Evolutionary conservation across 92 coral and sea anemone species (phyloP).

Genomic region (Umimayanthus chanpuru): DNA sequence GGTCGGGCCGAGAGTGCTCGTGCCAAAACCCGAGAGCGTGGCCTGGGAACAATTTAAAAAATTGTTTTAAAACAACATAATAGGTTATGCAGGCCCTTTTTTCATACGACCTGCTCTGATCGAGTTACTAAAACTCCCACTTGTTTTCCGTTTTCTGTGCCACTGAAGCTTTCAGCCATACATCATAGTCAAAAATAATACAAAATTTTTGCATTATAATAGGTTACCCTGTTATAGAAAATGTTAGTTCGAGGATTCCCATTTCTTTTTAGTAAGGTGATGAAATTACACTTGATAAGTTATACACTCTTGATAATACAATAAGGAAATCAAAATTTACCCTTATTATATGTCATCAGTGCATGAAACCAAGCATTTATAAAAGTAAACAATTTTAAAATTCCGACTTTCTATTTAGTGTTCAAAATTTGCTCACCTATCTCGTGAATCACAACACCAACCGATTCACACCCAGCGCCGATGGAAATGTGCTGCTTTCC

Average conservation of each 20-base stretch:
- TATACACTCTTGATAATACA: too few relatives aligned
- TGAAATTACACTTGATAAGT: too few relatives aligned
- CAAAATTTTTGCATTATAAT: too few relatives aligned
- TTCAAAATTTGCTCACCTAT: slow-evolving; percentile 10
- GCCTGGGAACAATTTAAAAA: neutral
- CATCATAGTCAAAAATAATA: too few relatives aligned
- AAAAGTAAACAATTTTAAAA: neutral
- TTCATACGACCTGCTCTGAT: too few relatives aligned
- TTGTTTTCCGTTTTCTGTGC: too few relatives aligned
- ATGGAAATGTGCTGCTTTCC: slow-evolving; percentile 38
- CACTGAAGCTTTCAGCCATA: too few relatives aligned
- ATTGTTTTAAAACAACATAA: too few relatives aligned
- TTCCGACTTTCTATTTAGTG: neutral
- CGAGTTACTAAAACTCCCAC: too few relatives aligned
- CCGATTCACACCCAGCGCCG: slow-evolving; percentile 30
- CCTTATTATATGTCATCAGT: neutral
- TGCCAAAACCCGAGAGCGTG: slow-evolving; percentile 49
- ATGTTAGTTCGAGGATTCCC: neutral
- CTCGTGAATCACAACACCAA: slow-evolving; percentile 37
- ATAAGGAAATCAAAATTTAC: neutral
- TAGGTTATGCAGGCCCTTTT: too few relatives aligned
- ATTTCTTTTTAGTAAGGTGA: too few relatives aligned
- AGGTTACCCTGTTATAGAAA: neutral
- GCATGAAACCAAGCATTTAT: neutral
- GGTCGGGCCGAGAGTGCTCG: slow-evolving; percentile 42